These are phyloP conservation scores for Pollenia amentaria DNA, from an alignment of 2,888 invertebrate species.

Conservation along the genomic window DNA sequence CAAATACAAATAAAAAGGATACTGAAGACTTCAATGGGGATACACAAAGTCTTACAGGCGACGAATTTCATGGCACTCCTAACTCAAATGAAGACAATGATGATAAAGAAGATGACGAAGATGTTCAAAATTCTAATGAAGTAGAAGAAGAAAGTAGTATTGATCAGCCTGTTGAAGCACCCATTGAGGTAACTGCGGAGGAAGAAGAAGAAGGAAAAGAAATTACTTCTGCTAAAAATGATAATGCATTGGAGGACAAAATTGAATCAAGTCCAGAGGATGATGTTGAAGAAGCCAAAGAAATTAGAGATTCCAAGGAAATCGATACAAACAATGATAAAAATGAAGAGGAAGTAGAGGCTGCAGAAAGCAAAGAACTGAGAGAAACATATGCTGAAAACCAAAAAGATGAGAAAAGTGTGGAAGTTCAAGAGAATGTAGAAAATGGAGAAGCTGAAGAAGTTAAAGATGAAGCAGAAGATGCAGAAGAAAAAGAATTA, in stretches of 20 bases:
- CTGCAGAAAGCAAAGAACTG: neutral
- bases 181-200: neutral
- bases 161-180: too few relatives aligned
- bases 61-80: too few relatives aligned
- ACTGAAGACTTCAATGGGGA: too few relatives aligned
- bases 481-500: neutral
- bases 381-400: neutral
- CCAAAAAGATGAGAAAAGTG: neutral
- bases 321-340: neutral
- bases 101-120: too few relatives aligned
- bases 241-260: neutral
- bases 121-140: neutral
- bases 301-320: neutral
- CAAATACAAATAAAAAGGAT: neutral
- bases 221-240: neutral
- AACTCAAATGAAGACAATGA: too few relatives aligned
- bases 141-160: too few relatives aligned
- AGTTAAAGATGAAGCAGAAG: neutral
- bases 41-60: too few relatives aligned
- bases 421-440: neutral
- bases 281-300: neutral
- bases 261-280: neutral
- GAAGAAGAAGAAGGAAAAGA: neutral
- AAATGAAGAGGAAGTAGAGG: neutral
- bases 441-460: neutral